Percentiles rank a stretch among this genome's conserved stretches.
phyloP scores from a whole-genome alignment of 2,797 vertebrate species.

The Limnodromus scolopaceus region DNA sequence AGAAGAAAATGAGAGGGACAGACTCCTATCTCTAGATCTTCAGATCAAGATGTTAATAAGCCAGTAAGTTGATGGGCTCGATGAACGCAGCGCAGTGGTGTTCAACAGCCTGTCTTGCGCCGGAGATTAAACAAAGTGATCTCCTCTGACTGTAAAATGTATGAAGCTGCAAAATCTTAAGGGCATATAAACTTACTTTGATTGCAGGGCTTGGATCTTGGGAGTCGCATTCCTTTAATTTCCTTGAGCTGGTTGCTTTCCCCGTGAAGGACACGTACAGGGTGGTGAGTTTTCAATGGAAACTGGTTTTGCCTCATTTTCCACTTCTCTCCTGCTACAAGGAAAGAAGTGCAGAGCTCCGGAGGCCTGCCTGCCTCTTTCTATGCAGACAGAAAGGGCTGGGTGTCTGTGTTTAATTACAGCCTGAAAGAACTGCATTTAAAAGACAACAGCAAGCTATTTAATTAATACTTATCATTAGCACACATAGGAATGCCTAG shows the following conservation, averaged over 20 bases:
- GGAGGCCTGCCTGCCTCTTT: constrained; percentile 40
- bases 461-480: constrained; percentile 78
- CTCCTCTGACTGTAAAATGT: constrained; percentile 32
- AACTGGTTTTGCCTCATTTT: constrained; percentile 72
- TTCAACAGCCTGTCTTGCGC: not conserved
- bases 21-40: not conserved
- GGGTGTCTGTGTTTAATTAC: constrained; percentile 76
- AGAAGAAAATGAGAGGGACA: not conserved
- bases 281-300: constrained; percentile 33
- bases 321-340: constrained; percentile 52
- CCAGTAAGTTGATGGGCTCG: not conserved
- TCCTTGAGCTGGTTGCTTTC: constrained; percentile 27
- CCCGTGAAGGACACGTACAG: not conserved
- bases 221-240: constrained; percentile 50
- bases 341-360: constrained; percentile 37
- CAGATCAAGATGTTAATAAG: not conserved
- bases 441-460: constrained; percentile 72
- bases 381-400: constrained; percentile 69
- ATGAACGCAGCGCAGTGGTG: not conserved
- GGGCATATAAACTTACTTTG: constrained; percentile 41
- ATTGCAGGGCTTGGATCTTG: constrained; percentile 48
- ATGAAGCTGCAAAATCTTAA: constrained; percentile 47
- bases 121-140: constrained; percentile 31
- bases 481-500: constrained; percentile 70
- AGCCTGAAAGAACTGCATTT: constrained; percentile 73